phyloP scores from a whole-genome alignment of 2,113 vertebrate genomes.

The Oreochromis niloticus region DNA sequence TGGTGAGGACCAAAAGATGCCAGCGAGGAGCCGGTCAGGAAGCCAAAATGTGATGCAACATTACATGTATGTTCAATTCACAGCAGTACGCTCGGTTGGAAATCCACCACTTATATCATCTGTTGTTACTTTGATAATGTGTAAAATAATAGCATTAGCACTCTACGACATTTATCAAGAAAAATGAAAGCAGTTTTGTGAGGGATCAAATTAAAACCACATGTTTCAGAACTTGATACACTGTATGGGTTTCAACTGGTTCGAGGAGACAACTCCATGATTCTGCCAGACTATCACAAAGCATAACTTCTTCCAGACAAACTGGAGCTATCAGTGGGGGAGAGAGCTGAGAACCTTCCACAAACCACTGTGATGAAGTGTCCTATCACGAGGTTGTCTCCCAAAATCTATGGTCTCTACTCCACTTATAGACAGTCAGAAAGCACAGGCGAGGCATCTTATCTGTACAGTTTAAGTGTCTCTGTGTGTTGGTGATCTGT shows the following conservation, averaged over 20 bases:
- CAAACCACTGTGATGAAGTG: conserved; percentile 59
- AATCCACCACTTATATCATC: conserved; percentile 24
- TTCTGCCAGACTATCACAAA: conserved; percentile 52
- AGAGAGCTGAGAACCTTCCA: conserved; percentile 40
- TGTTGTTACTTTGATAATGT: conserved; percentile 56
- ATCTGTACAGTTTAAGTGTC: conserved; percentile 29
- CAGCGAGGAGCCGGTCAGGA: neutral
- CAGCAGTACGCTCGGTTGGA: neutral
- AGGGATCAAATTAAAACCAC: conserved; percentile 63
- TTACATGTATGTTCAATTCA: neutral
- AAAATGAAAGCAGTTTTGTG: conserved; percentile 41
- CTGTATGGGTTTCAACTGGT: conserved; percentile 23
- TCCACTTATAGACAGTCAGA: conserved; percentile 27
- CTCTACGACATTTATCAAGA: conserved; percentile 38
- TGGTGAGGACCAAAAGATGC: conserved; percentile 1
- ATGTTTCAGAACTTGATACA: conserved; percentile 53
- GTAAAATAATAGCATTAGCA: conserved; percentile 43
- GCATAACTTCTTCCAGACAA: conserved; percentile 61
- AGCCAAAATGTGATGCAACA: neutral
- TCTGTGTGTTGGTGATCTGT: conserved; percentile 12
- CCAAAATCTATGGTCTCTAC: conserved; percentile 39
- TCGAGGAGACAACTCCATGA: conserved; percentile 21
- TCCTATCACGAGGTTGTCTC: conserved; percentile 58
- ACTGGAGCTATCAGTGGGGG: conserved; percentile 48
- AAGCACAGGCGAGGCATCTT: conserved; percentile 37